Percentiles rank a stretch among this genome's conserved stretches.
Conservation (phyloP, 2,797 vertebrate genomes). For the Pseudocheirus occidentalis region DNA sequence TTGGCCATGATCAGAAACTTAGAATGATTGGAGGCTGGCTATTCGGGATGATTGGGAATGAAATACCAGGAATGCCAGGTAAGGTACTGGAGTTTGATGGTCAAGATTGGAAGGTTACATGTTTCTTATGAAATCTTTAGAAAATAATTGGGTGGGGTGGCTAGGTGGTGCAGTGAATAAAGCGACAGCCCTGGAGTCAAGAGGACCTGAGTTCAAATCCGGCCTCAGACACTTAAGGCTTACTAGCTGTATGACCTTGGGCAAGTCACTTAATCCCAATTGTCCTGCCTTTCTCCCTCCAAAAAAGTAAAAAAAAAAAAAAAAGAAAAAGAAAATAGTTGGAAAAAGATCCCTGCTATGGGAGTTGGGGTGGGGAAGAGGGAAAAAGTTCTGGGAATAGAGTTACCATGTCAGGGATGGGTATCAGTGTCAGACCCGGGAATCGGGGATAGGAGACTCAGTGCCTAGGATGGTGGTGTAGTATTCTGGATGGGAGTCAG, state of each 20-base stretch:
- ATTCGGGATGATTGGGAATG: neutral
- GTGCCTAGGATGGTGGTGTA: neutral
- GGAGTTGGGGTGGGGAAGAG: neutral
- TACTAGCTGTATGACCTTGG: no score
- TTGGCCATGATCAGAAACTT: neutral
- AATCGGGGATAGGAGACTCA: neutral
- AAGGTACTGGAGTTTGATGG: neutral
- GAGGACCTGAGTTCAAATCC: no score
- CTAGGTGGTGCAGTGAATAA: no score
- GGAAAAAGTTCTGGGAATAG: neutral
- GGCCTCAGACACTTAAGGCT: no score
- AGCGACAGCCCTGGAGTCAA: no score
- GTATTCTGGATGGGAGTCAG: neutral
- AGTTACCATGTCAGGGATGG: neutral
- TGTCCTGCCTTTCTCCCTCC: no score
- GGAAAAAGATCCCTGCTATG: neutral
- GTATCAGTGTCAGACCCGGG: neutral
- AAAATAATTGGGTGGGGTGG: neutral
- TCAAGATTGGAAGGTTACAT: neutral
- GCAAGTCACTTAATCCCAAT: no score
- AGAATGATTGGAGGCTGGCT: neutral
- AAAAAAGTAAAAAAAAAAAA: no score
- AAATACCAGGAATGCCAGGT: neutral
- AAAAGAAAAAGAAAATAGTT: no score
- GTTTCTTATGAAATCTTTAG: neutral